Evolutionary conservation across 1,140 invertebrate genomes (phyloP), one percentile per base, ranked within the genome.

Genomic region (Chionoecetes opilio): DNA sequence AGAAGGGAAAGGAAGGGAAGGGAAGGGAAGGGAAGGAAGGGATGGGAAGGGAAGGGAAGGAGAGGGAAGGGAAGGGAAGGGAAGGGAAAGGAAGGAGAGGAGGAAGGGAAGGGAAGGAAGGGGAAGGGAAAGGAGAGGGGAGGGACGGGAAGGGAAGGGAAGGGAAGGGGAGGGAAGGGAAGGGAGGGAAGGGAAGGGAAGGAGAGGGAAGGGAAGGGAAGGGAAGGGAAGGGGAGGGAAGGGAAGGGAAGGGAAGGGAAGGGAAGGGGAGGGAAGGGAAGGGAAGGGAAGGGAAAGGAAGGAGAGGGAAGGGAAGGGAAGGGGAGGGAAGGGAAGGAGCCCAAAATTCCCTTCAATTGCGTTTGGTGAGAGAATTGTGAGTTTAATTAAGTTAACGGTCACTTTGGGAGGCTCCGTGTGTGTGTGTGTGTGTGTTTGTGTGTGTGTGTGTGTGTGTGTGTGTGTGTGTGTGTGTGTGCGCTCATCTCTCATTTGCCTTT

Each of bases 381-480:
- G 29, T 87, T 87, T 87, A 38, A 31, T 87, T 35, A 38, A 38
- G n/a, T n/a, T 87, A 26, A 21, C 34, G 32, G 37, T 9, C 32
- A 31, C 37, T 31, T n/a, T 53, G 46, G 46, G 21, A 17, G 46
- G 11, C 46, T 87, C 32, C 34, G 31, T 87, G 21, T 35, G 32
- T 87, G 37, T 87, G 85, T 87, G 37, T 87, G 37, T 35, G 85
- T 87, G 37, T 37, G 37, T 87, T 11, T 87, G n/a, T 87, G 34
- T 87, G 85, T 87, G 34, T 87, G 37, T 87, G 34, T 87, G 34
- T 87, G 34, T 87, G 32, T 87, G 34, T 87, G 17, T 87, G 34
- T 26, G 63, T 75, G 63, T 26, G 63, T 75, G 26, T 26, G 53
- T 63, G 53, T n/a, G 63, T 75, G 63, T 2, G 63, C 21, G 63